phyloP scores from a whole-genome alignment of 2,888 invertebrate species.

The Eugnorisma glareosa region DNA sequence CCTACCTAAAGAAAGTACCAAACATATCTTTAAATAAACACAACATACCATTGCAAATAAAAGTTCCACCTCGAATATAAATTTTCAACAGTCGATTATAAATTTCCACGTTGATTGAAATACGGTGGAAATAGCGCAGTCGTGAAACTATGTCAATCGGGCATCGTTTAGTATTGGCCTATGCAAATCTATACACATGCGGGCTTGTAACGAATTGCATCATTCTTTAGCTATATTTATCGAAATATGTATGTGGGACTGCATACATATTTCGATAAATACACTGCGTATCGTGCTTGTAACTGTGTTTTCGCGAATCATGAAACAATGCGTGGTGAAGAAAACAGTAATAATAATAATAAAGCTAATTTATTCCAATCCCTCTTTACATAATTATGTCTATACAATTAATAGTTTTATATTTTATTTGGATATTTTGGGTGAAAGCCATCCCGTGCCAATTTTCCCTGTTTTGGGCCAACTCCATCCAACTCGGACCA shows the following conservation, averaged over 20 bases:
- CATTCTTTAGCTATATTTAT: conserved; percentile 29
- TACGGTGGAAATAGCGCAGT: conserved; percentile 46
- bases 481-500: too few species aligned
- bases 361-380: too few species aligned
- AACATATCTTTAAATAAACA: neutral
- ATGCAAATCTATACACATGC: conserved; percentile 51
- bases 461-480: too few species aligned
- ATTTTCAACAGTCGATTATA: conserved; percentile 54
- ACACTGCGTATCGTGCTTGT: neutral
- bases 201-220: conserved; percentile 55
- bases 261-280: too few species aligned
- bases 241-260: neutral
- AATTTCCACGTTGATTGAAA: conserved; percentile 57
- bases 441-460: too few species aligned
- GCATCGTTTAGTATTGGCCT: conserved; percentile 56
- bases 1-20: neutral
- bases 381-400: too few species aligned
- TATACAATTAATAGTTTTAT: too few species aligned
- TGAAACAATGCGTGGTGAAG: neutral
- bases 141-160: conserved; percentile 60
- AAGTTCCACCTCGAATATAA: conserved; percentile 24
- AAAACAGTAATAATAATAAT: too few species aligned
- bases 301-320: neutral
- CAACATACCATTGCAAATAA: conserved; percentile 16
- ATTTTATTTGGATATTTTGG: too few species aligned